Percentiles rank a stretch among this genome's conserved stretches.
Evolutionary conservation across 2,113 vertebrate species (phyloP).

Genomic region (Sinocyclocheilus anshuiensis): DNA sequence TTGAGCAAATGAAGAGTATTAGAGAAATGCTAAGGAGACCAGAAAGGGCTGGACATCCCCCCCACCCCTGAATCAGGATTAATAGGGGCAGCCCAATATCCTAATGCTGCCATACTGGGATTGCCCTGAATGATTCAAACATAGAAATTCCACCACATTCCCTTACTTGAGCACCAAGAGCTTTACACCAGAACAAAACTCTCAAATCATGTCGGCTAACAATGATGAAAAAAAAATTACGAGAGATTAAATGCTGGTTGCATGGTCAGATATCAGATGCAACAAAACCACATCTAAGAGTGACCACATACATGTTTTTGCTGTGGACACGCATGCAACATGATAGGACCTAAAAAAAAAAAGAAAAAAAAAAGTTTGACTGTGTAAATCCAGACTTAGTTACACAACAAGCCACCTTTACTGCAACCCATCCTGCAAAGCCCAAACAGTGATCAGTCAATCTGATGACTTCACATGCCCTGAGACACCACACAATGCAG

Average conservation of each 20-base stretch:
- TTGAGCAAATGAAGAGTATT: neutral
- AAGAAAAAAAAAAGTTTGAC: neutral
- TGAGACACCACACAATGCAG: conserved; percentile 27
- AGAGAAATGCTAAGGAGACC: neutral
- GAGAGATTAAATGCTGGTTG: neutral
- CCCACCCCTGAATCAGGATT: neutral
- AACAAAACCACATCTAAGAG: neutral
- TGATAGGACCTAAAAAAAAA: neutral
- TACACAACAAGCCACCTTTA: neutral
- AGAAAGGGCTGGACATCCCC: neutral
- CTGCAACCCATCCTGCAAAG: conserved; percentile 6
- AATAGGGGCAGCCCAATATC: neutral
- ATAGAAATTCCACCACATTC: neutral
- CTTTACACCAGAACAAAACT: neutral
- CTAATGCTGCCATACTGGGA: neutral
- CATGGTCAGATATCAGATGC: neutral
- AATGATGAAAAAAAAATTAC: neutral
- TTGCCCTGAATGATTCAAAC: neutral
- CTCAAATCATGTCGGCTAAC: neutral
- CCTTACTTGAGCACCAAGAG: neutral
- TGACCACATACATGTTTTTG: neutral
- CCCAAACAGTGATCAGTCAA: conserved; percentile 24
- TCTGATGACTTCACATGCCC: neutral
- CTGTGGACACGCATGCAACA: neutral
- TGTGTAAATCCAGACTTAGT: neutral